phyloP scores from a whole-genome alignment of 2,113 vertebrate species.

The Isichthys henryi region DNA sequence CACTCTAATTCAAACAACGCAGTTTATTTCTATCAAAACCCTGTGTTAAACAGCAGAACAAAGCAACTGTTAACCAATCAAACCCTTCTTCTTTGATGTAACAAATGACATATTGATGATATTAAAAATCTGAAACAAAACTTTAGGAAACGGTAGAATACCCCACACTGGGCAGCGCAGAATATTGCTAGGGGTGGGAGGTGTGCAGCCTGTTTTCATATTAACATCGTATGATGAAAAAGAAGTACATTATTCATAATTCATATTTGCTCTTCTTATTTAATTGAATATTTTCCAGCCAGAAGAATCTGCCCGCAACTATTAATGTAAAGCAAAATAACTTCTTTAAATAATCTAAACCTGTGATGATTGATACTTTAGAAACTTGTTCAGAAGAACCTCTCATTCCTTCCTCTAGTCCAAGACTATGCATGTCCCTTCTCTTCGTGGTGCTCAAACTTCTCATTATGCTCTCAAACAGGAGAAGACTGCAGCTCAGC shows the following conservation, averaged over 20 bases:
- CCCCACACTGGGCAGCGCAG: not conserved
- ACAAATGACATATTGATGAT: not conserved
- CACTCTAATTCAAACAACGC: not conserved
- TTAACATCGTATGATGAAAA: not conserved
- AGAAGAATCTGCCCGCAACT: not conserved
- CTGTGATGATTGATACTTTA: not conserved
- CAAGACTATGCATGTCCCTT: not conserved
- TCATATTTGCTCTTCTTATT: not conserved
- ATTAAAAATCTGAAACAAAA: not conserved
- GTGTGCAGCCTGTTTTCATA: not conserved
- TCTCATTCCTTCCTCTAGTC: not conserved
- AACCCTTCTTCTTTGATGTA: not conserved
- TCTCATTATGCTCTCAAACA: not conserved
- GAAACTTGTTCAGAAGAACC: not conserved
- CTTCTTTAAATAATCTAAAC: not conserved
- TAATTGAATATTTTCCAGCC: not conserved
- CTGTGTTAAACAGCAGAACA: not conserved
- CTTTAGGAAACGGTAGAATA: not conserved
- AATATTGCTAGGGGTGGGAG: not conserved
- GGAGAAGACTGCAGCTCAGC: not conserved
- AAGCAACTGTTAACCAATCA: not conserved
- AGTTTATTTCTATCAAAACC: not conserved
- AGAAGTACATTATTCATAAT: not conserved
- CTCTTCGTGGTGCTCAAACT: not conserved
- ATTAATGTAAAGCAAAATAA: not conserved